Evolutionary conservation across 2,797 vertebrate genomes (phyloP).

Genomic region (Columba guinea): DNA sequence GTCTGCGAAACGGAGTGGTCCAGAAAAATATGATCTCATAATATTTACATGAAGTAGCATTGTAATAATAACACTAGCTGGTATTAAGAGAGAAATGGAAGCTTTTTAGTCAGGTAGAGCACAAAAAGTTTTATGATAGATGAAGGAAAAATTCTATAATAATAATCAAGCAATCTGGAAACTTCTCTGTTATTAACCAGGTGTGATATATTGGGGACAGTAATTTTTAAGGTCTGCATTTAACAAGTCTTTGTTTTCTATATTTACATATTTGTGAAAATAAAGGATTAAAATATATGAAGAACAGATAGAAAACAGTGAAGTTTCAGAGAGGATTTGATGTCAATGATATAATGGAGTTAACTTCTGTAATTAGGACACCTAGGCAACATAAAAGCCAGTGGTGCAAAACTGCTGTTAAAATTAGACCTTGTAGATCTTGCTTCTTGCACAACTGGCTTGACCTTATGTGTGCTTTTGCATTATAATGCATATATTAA

Average conservation of each 20-base stretch:
- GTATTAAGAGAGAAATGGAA: conserved; percentile 3
- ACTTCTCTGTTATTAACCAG: neutral
- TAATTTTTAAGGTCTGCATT: neutral
- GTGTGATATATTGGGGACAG: neutral
- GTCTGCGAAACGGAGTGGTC: neutral
- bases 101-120: neutral
- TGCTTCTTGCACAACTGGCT: conserved; percentile 20
- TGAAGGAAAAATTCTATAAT: conserved; percentile 22
- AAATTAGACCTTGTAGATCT: conserved; percentile 42
- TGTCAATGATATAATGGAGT: neutral
- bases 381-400: conserved; percentile 4
- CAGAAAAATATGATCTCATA: conserved; percentile 41
- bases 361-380: conserved; percentile 28
- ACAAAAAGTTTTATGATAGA: conserved; percentile 17
- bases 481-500: neutral
- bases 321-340: neutral
- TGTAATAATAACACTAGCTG: neutral
- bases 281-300: conserved; percentile 11
- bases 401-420: conserved; percentile 1
- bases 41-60: conserved; percentile 29
- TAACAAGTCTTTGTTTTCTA: conserved; percentile 34
- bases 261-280: conserved; percentile 35
- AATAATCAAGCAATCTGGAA: neutral
- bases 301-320: conserved; percentile 24
- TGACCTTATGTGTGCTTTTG: neutral